Evolutionary conservation across 2,113 vertebrate genomes (phyloP).

Genomic region (Eira barbara): DNA sequence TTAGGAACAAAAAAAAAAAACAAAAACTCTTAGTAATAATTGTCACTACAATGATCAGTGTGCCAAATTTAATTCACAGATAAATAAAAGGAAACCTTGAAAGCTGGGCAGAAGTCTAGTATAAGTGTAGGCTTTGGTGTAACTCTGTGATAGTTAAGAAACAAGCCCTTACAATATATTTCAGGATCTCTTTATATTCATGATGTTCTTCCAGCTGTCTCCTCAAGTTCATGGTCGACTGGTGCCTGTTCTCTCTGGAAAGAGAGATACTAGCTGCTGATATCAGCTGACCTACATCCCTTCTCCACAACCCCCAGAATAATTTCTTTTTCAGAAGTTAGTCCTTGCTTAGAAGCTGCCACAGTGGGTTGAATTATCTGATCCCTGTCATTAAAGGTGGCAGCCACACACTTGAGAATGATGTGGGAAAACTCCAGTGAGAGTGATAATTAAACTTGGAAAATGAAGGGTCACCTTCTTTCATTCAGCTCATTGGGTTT

Average conservation of each 20-base stretch:
- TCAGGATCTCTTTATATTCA: not conserved
- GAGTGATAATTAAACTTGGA: constrained; percentile 75
- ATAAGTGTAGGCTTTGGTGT: not conserved
- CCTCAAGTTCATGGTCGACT: not conserved
- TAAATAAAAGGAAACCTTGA: constrained; percentile 63
- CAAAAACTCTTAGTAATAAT: constrained; percentile 49
- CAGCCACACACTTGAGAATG: constrained; percentile 44
- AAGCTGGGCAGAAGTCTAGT: constrained; percentile 51
- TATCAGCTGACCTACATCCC: not conserved
- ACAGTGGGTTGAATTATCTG: constrained; percentile 33
- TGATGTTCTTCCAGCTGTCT: not conserved
- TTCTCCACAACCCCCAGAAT: not conserved
- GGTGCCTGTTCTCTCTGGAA: not conserved
- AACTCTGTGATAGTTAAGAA: not conserved
- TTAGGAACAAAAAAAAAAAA: constrained; percentile 55
- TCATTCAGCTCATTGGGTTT: constrained; percentile 64
- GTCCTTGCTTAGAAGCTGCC: constrained; percentile 37
- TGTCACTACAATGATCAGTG: constrained; percentile 62
- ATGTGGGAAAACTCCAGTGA: constrained; percentile 68
- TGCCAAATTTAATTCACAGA: constrained; percentile 64
- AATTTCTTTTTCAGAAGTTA: constrained; percentile 43
- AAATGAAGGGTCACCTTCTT: constrained; percentile 63
- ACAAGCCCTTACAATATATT: not conserved
- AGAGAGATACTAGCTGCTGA: not conserved
- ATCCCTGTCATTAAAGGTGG: constrained; percentile 67